Conservation (phyloP, 2,113 vertebrate genomes). For the Plecotus auritus region DNA sequence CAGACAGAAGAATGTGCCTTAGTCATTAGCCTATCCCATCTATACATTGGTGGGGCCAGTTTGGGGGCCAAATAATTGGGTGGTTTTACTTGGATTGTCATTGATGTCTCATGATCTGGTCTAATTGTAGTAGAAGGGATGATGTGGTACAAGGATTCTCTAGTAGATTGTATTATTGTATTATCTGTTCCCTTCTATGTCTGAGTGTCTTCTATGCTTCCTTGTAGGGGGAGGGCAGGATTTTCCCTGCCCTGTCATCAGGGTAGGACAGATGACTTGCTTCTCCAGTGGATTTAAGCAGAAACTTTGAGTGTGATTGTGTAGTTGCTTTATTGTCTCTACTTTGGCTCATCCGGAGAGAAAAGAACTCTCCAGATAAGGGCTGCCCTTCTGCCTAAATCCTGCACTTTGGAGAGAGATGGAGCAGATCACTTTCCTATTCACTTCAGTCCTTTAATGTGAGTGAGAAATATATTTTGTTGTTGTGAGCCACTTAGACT, state of each 20-base stretch:
- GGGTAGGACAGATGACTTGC: not conserved
- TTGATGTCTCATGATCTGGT: not conserved
- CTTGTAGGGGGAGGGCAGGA: not conserved
- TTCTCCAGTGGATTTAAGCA: not conserved
- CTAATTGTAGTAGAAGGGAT: not conserved
- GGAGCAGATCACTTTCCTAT: not conserved
- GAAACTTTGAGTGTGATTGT: not conserved
- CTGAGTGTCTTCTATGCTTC: not conserved
- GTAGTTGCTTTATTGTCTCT: not conserved
- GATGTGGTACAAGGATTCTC: not conserved
- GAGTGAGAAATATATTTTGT: not conserved
- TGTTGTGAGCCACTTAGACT: not conserved
- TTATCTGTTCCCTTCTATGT: not conserved
- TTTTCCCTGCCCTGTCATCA: not conserved
- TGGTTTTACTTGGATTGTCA: not conserved
- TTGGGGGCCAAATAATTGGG: not conserved
- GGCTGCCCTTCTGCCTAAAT: not conserved
- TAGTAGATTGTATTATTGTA: not conserved
- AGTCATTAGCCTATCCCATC: not conserved
- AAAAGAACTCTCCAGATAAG: not conserved
- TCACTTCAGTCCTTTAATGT: not conserved
- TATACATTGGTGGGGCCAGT: not conserved
- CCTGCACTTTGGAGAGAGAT: not conserved
- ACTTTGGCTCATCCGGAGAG: not conserved
- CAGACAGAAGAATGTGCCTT: not conserved